Base-by-base conservation (phyloP, 2,113 vertebrate species). In the Syngnathus scovelli region DNA sequence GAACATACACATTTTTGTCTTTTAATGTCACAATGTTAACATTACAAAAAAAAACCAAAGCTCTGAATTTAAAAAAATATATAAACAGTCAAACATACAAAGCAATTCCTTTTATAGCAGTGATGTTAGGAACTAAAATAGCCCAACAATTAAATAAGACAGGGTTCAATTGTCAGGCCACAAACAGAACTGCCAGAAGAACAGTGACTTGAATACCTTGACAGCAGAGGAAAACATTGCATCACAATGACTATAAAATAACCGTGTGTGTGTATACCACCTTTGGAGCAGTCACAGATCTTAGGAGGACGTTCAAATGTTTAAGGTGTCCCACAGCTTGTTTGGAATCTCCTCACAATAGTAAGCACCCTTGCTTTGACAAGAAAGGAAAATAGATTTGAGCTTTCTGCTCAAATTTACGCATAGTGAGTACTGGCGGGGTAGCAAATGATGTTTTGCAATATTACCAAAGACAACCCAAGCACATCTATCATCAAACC, bases 401-500 rank as follows among this genome's bases (percentile, higher is more conserved):
- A n/a, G 7, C 21, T 52, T 52, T 52, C 49, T n/a, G 19, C 49
- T 52, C 19, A 52, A 52, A 52, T 52, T 7, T 51, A 51, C 49
- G 8, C 21, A 8, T 3, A 0, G 19, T 7, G 18, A 2, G 7
- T 49, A 48, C 44, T 48, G 15, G 44, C 5, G 16, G 15, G 44
- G 13, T 48, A 48, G 15, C 44, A 13, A 48, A 15, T 48, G 18
- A 15, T 6, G 5, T 48, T 48, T 48, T 46, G 0, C 41, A 10
- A 43, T 10, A 43, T 43, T 5, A 46, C 1, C 44, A 16, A 43
- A 43, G 41, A 3, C 11, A 43, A 43, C 41, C 10, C 41, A 43
- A 46, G 10, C 7, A 7, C 1, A 41, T 41, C 39, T 2, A 41
- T 41, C 48, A 52, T n/a, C 49, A 52, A 62, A 87, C 86, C 79